These are phyloP conservation scores for Hoplostethus atlanticus DNA, from an alignment of 2,797 vertebrate genomes.

Conservation along the genomic window DNA sequence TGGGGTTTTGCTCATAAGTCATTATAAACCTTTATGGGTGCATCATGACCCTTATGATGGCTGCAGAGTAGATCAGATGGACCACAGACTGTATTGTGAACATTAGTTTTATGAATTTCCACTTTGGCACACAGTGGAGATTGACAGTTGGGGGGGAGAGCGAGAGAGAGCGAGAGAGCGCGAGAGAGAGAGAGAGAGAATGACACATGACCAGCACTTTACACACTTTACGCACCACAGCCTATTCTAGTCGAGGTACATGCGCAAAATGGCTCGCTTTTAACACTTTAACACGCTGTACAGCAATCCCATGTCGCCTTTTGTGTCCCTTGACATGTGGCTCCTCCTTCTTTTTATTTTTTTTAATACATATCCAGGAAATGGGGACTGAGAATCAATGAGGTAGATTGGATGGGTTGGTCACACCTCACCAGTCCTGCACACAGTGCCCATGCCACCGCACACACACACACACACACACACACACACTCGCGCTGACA, in stretches of 20 bases:
- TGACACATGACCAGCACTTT: constrained; percentile 32
- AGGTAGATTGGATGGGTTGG: background rate
- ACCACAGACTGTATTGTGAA: constrained; percentile 47
- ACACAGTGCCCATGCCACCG: background rate
- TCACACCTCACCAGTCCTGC: constrained; percentile 2
- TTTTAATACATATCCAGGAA: constrained; percentile 3
- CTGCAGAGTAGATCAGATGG: constrained; percentile 58
- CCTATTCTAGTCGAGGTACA: background rate
- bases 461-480: background rate
- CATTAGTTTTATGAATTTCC: constrained; percentile 53
- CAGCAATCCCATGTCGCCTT: background rate
- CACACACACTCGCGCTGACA: background rate
- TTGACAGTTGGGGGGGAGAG: constrained; percentile 16
- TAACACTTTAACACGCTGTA: constrained; percentile 2
- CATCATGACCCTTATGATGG: constrained; percentile 33
- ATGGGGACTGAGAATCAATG: background rate
- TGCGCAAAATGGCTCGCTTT: constrained; percentile 9
- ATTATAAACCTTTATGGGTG: background rate
- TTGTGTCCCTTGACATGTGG: constrained; percentile 9
- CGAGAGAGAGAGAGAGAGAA: constrained; percentile 5
- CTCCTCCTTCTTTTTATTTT: constrained; percentile 18
- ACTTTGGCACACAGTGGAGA: constrained; percentile 47
- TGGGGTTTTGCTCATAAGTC: constrained; percentile 23
- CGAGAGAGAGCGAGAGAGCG: constrained; percentile 6
- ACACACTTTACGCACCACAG: constrained; percentile 8